phyloP scores from a whole-genome alignment of 2,113 vertebrate genomes.

The Oreocharis arfaki region DNA sequence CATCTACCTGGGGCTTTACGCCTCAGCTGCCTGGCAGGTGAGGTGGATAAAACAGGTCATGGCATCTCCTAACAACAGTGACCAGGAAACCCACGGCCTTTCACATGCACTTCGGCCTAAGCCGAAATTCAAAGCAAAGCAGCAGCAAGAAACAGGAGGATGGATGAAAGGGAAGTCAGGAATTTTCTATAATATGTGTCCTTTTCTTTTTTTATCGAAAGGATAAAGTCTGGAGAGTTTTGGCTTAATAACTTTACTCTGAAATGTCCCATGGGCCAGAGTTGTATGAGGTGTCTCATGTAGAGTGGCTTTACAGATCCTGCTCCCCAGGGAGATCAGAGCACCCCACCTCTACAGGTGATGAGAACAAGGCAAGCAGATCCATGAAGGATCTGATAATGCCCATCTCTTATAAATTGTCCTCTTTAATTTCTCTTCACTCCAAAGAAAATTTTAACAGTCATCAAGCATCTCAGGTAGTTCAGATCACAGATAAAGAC shows the following conservation, averaged over 20 bases:
- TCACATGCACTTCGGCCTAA: fast-evolving
- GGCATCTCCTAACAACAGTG: not conserved
- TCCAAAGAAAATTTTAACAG: not conserved
- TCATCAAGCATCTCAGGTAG: not conserved
- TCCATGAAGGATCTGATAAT: not conserved
- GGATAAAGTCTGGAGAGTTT: not conserved
- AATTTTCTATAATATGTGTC: not conserved
- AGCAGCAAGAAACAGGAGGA: not conserved
- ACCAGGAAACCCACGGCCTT: not conserved
- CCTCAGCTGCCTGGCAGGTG: not conserved
- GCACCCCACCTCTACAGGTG: not conserved
- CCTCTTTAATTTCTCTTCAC: not conserved
- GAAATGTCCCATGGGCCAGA: not conserved
- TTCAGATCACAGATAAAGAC: not conserved
- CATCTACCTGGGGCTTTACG: fast-evolving
- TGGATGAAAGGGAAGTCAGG: not conserved
- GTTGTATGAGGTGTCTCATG: not conserved
- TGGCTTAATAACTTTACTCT: not conserved
- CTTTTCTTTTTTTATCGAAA: not conserved
- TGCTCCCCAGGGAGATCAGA: not conserved
- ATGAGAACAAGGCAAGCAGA: not conserved
- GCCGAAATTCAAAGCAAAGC: not conserved
- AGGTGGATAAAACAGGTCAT: not conserved
- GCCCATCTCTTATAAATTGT: not conserved
- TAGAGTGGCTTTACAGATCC: not conserved